Conservation (phyloP, 2,113 vertebrate species). For the Oxyura jamaicensis region DNA sequence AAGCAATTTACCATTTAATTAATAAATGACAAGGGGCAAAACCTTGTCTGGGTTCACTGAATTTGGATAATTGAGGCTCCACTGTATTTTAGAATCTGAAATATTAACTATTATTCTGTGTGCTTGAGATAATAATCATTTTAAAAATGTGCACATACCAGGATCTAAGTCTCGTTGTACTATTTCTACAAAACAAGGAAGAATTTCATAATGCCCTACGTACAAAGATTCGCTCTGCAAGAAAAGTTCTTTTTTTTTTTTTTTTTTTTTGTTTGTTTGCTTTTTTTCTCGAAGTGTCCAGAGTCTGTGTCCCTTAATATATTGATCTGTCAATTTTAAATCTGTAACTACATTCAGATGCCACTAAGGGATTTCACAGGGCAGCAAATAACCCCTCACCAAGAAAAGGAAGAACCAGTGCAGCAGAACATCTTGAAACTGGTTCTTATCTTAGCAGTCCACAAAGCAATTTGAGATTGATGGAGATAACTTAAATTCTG, state of each 20-base stretch:
- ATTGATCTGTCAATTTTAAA: background rate
- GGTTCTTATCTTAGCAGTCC: conserved; percentile 1
- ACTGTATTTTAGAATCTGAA: conserved; percentile 66
- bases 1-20: conserved; percentile 73
- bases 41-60: conserved; percentile 68
- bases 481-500: conserved; percentile 31
- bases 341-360: background rate
- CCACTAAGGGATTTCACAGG: conserved; percentile 20
- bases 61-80: conserved; percentile 66
- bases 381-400: background rate
- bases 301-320: background rate
- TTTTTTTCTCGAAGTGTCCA: background rate
- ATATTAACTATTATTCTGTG: conserved; percentile 60
- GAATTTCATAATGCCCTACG: background rate
- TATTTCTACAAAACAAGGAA: background rate
- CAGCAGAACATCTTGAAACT: conserved; percentile 7
- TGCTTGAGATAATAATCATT: conserved; percentile 36
- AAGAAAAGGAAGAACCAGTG: background rate
- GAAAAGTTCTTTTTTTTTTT: background rate
- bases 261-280: background rate
- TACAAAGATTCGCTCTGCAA: background rate
- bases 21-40: conserved; percentile 68
- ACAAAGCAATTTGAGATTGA: conserved; percentile 16
- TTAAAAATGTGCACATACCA: background rate
- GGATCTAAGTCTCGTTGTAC: background rate